Conservation (phyloP, 2,797 vertebrate species). For the Gallinago nigripennis region DNA sequence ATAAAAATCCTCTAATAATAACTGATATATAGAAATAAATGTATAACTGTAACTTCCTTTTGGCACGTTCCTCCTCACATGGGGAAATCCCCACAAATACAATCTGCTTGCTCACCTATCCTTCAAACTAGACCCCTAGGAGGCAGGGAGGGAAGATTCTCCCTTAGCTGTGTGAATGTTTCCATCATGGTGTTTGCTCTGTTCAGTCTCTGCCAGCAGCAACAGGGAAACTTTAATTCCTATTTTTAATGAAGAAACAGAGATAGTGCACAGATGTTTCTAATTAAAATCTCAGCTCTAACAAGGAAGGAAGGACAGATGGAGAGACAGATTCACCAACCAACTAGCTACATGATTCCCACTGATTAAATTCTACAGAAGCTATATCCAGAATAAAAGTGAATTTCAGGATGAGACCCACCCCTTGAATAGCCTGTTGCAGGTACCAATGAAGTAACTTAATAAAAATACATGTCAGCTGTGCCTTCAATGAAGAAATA, state of each 20-base stretch:
- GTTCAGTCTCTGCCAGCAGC: background rate
- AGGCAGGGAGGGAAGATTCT: background rate
- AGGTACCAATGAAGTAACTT: background rate
- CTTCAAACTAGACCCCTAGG: background rate
- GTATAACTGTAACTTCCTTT: background rate
- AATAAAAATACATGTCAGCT: background rate
- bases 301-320: constrained; percentile 50
- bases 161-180: background rate
- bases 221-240: background rate
- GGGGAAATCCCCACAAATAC: background rate
- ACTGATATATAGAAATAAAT: background rate
- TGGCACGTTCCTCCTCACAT: background rate
- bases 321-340: constrained; percentile 49
- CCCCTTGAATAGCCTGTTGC: background rate
- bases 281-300: constrained; percentile 60
- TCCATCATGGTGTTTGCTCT: background rate
- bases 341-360: constrained; percentile 13
- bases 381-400: background rate
- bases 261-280: constrained; percentile 50
- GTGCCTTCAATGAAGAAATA: background rate
- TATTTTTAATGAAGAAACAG: constrained; percentile 22
- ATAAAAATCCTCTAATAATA: background rate
- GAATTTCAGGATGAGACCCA: background rate
- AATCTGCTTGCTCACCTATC: background rate
- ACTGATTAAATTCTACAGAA: constrained; percentile 20